These are phyloP conservation scores for Artibeus lituratus DNA, from an alignment of 2,797 vertebrate species.

Conservation along the genomic window DNA sequence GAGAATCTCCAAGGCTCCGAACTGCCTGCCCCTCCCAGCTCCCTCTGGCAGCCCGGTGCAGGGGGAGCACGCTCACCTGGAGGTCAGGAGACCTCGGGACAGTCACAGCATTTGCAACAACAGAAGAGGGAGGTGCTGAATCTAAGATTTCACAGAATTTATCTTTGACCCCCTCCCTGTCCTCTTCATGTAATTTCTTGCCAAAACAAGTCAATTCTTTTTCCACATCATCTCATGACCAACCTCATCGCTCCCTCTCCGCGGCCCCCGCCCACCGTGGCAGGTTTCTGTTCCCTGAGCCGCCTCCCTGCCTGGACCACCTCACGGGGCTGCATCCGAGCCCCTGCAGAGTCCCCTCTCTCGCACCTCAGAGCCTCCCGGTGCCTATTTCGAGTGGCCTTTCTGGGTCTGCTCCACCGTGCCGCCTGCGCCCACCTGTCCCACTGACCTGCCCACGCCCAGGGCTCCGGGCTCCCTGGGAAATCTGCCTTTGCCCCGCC, in stretches of 20 bases:
- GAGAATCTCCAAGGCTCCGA: neutral
- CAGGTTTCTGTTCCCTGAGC: neutral
- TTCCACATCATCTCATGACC: neutral
- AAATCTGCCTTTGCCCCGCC: neutral
- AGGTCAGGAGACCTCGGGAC: neutral
- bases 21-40: neutral
- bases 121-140: neutral
- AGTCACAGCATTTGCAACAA: neutral
- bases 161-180: no score
- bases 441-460: neutral
- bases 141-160: neutral
- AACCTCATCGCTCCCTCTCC: no score
- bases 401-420: neutral
- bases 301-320: neutral
- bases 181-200: neutral
- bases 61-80: neutral
- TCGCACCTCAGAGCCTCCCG: neutral
- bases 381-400: neutral
- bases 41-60: neutral
- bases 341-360: neutral
- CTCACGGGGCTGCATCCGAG: fast-evolving
- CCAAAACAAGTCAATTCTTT: neutral
- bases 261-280: neutral
- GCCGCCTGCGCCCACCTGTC: neutral
- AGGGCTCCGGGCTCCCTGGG: neutral